Base-by-base conservation (phyloP, 2,888 invertebrate genomes). In the Meiosimyza platycephala region DNA sequence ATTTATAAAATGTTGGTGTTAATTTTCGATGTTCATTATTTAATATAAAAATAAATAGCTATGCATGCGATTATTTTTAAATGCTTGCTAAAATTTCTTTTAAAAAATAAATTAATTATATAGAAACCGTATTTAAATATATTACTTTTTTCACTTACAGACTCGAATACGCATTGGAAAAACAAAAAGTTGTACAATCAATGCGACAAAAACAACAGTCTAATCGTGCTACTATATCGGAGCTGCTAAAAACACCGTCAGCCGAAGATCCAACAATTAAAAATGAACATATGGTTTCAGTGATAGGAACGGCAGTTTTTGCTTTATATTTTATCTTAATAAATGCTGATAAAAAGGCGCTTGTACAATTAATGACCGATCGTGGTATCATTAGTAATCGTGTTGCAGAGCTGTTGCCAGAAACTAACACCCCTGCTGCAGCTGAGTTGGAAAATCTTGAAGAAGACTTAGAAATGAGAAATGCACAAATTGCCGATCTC, bases 291-390 rank as follows among this genome's bases (percentile, higher is more conserved):
- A 83, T 91, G 1, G 89, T 90, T 75, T n/a, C n/a, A n/a, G n/a
- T n/a, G n/a, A n/a, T n/a, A n/a, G n/a, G n/a, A n/a, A n/a, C n/a
- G n/a, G n/a, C n/a, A n/a, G n/a, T n/a, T n/a, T n/a, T n/a, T n/a
- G n/a, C n/a, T n/a, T n/a, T n/a, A n/a, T n/a, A n/a, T n/a, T n/a
- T n/a, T n/a, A n/a, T n/a, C n/a, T n/a, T n/a, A n/a, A n/a, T n/a
- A n/a, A n/a, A n/a, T n/a, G n/a, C n/a, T n/a, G n/a, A n/a, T n/a
- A n/a, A n/a, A n/a, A n/a, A n/a, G n/a, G n/a, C 95, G 0, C 88
- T 96, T 0, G 91, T 93, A 62, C 92, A 91, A 79, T 88, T 96
- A 16, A 90, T 95, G 88, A 92, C 93, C 80, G 94, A 94, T 81
- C 90, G 94, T 81, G 91, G 89, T 9, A 82, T 85, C 0, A 84